Evolutionary conservation across 2,888 invertebrate species (phyloP).

Genomic region (Drosophila prolongata): DNA sequence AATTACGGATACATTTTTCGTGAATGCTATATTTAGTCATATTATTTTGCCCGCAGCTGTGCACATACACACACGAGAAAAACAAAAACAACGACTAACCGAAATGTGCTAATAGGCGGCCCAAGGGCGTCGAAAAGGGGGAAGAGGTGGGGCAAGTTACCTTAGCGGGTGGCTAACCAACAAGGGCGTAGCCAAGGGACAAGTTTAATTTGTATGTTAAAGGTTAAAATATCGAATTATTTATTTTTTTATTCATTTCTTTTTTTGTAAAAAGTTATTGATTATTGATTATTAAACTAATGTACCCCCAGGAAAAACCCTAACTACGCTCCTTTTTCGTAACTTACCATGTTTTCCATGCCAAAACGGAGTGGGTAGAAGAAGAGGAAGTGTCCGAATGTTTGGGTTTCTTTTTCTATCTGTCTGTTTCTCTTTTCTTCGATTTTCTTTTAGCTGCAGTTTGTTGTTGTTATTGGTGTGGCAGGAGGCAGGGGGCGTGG

Average conservation of each 20-base stretch:
- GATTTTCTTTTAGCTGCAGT: conserved; percentile 12
- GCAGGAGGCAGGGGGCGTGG: background rate
- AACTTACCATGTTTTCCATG: conserved; percentile 29
- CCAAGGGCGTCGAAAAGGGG: conserved; percentile 26
- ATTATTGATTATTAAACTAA: background rate
- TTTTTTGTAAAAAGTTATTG: background rate
- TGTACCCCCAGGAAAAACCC: background rate
- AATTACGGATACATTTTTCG: background rate
- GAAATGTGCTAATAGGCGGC: conserved; percentile 36
- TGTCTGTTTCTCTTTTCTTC: background rate
- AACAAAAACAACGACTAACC: conserved; percentile 26
- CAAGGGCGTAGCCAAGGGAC: conserved; percentile 1
- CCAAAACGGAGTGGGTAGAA: conserved; percentile 21
- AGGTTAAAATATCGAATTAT: too few species aligned
- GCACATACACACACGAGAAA: conserved; percentile 11
- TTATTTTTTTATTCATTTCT: background rate
- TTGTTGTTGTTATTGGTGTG: conserved; percentile 3
- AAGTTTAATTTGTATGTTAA: too few species aligned
- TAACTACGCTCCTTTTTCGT: background rate
- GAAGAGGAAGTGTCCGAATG: conserved; percentile 12
- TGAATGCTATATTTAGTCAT: background rate
- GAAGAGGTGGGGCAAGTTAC: background rate
- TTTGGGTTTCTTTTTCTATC: conserved; percentile 3
- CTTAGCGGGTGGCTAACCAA: conserved; percentile 20
- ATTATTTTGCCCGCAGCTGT: conserved; percentile 14